Evolutionary conservation across 2,113 vertebrate genomes (phyloP).

Genomic region (Xyliphius kryptos): DNA sequence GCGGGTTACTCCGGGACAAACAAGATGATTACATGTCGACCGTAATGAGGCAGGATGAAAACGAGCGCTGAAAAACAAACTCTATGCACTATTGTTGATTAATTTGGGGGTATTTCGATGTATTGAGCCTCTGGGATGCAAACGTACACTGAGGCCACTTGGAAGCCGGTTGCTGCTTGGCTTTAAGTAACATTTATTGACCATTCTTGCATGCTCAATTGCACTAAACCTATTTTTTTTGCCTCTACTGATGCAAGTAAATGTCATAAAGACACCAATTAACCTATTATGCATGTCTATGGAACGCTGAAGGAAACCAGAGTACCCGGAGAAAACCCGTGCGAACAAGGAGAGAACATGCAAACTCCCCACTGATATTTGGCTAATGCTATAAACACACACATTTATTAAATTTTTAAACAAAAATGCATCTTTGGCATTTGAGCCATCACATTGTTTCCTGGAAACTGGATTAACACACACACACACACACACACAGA

Average conservation of each 20-base stretch:
- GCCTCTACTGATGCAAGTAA: slow-evolving; percentile 52
- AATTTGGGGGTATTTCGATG: slow-evolving; percentile 39
- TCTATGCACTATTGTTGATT: slow-evolving; percentile 41
- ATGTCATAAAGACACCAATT: slow-evolving; percentile 35
- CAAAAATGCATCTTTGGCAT: no score
- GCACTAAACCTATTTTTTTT: slow-evolving; percentile 54
- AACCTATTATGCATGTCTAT: not conserved
- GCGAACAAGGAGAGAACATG: no score
- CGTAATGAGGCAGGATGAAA: slow-evolving; percentile 50
- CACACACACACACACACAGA: no score
- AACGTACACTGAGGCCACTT: slow-evolving; percentile 29
- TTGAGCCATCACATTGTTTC: no score
- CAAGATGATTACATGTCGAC: slow-evolving; percentile 49
- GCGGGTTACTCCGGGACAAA: slow-evolving; percentile 52
- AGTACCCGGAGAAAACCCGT: no score
- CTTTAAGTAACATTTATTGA: slow-evolving; percentile 54
- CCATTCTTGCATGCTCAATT: slow-evolving; percentile 48
- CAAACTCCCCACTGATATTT: no score
- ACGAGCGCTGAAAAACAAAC: slow-evolving; percentile 44
- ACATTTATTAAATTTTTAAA: no score
- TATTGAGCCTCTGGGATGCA: slow-evolving; percentile 42
- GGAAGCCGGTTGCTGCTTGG: slow-evolving; percentile 54
- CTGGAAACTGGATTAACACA: no score
- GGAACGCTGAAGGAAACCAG: not conserved
- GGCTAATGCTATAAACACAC: no score